Evolutionary conservation across 2,797 vertebrate genomes (phyloP).

Genomic region (Onychomys torridus): DNA sequence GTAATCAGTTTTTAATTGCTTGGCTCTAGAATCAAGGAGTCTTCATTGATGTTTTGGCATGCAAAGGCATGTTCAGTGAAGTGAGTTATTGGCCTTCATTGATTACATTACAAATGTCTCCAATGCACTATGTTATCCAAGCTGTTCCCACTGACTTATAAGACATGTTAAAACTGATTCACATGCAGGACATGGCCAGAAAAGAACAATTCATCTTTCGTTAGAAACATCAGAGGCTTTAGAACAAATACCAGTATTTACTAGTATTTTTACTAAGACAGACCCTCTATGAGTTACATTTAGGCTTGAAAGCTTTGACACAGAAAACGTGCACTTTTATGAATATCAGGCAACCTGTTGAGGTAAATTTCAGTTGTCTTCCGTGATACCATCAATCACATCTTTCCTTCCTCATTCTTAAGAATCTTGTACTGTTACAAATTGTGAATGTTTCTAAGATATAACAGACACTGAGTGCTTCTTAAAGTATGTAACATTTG

Average conservation of each 20-base stretch:
- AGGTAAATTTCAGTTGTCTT: background rate
- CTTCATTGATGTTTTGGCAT: constrained; percentile 18
- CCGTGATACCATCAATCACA: background rate
- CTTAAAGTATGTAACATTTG: background rate
- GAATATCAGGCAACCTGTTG: background rate
- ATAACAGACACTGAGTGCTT: background rate
- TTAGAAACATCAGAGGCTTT: background rate
- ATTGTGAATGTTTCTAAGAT: background rate
- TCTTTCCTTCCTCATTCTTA: background rate
- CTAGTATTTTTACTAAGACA: background rate
- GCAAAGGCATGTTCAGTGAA: constrained; percentile 22
- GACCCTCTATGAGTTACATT: background rate
- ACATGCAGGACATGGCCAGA: background rate
- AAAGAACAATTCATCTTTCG: background rate
- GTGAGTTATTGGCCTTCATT: constrained; percentile 54
- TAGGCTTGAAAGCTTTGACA: background rate
- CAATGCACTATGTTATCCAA: background rate
- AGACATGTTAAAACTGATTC: background rate
- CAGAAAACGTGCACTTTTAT: background rate
- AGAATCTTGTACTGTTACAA: background rate
- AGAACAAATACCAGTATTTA: background rate
- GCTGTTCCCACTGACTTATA: background rate
- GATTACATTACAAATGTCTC: constrained; percentile 46
- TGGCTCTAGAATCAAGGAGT: constrained; percentile 31
- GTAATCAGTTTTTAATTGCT: constrained; percentile 33